Evolutionary conservation across 30 jellyfish, hydroid and myxozoan species (phyloP).

Genomic region (Hydractinia symbiolongicarpus): DNA sequence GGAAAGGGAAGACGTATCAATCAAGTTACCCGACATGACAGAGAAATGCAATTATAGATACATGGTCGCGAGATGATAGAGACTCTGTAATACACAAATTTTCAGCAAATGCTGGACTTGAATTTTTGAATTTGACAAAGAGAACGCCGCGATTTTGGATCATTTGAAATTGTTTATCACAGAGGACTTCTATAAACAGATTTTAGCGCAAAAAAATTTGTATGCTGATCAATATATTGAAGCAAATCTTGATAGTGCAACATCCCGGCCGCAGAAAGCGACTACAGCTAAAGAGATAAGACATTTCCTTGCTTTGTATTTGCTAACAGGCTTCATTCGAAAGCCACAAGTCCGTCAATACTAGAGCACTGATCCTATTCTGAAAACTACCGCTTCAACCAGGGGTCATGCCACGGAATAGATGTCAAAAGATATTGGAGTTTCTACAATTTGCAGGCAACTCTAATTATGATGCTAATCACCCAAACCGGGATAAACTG

Average conservation of each 20-base stretch:
- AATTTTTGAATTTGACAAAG: no score
- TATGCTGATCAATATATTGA: background rate
- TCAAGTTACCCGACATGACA: no score
- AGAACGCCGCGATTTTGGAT: no score
- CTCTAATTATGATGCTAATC: background rate
- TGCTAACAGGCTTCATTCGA: background rate
- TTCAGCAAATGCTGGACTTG: no score
- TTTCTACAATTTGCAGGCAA: constrained; percentile 1
- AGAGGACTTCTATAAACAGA: background rate
- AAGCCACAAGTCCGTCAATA: background rate
- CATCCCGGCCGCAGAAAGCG: background rate
- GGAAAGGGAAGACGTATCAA: no score
- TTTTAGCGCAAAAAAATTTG: background rate
- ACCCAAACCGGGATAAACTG: background rate
- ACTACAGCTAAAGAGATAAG: background rate
- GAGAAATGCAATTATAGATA: no score
- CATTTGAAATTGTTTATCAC: background rate
- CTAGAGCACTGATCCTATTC: background rate
- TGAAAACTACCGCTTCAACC: background rate
- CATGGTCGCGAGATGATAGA: no score
- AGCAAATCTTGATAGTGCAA: background rate
- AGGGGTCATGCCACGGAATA: background rate
- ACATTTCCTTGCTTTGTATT: background rate
- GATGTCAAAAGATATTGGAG: background rate
- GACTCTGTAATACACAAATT: no score